Conservation (phyloP, 1,140 invertebrate species). For the Spodoptera frugiperda region DNA sequence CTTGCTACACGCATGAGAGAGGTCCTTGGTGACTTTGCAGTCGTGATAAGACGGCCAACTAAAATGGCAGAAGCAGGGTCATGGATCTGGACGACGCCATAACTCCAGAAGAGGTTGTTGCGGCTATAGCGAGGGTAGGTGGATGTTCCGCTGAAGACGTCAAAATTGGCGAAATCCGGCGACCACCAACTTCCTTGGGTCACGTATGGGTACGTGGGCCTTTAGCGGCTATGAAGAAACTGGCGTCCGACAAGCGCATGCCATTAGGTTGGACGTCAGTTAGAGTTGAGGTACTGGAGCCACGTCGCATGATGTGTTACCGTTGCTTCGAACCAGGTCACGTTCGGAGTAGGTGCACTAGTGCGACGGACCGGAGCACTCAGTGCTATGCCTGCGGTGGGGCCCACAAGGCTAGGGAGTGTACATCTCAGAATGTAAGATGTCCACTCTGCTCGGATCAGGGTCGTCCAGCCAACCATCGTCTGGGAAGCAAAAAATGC, state of each 20-base stretch:
- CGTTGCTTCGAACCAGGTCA: conserved; percentile 48
- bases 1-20: too few relatives aligned
- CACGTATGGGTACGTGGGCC: conserved; percentile 48
- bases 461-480: neutral
- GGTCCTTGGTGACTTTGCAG: too few relatives aligned
- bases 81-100: conserved; percentile 52
- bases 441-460: conserved; percentile 12
- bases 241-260: conserved; percentile 12
- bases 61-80: conserved; percentile 50
- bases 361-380: neutral
- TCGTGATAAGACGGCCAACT: conserved; percentile 29
- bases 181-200: neutral
- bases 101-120: conserved; percentile 41
- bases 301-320: conserved; percentile 54
- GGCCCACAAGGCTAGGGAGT: conserved; percentile 8
- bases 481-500: conserved; percentile 8
- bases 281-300: conserved; percentile 30
- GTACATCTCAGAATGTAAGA: neutral
- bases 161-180: conserved; percentile 50
- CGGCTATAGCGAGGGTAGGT: conserved; percentile 47
- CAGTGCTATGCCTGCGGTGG: conserved; percentile 9
- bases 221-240: neutral
- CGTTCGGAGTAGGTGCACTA: conserved; percentile 42
- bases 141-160: conserved; percentile 40
- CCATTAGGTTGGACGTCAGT: conserved; percentile 42